A percentile compares a stretch with the other conserved stretches of the same genome.
Conservation (phyloP, 2,113 vertebrate genomes). For the Fulmarus glacialis region DNA sequence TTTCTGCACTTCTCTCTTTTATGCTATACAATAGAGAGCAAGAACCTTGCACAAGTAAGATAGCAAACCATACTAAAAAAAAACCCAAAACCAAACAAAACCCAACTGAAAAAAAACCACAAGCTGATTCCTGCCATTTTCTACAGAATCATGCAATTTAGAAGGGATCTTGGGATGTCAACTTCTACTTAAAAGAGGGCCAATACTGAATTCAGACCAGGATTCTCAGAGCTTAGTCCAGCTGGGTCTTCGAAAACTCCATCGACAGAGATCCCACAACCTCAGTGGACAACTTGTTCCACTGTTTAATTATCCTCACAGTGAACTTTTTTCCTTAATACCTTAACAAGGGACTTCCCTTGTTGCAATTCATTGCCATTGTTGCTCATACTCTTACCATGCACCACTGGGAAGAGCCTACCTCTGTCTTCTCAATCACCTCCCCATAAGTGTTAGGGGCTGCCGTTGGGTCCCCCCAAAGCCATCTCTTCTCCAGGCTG, state of each 20-base stretch:
- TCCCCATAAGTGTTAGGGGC: fast-evolving
- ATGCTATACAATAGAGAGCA: neutral
- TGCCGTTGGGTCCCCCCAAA: neutral
- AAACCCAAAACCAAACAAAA: too few relatives aligned
- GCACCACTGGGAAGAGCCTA: neutral
- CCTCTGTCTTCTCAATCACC: neutral
- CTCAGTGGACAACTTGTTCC: neutral
- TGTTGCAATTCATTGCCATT: neutral
- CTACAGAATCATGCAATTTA: neutral
- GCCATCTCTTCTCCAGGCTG: neutral
- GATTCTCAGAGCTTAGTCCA: neutral
- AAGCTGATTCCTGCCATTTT: neutral
- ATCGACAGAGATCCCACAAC: neutral
- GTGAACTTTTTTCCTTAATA: neutral
- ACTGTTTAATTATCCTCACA: neutral
- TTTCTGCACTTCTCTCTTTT: neutral
- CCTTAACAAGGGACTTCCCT: neutral
- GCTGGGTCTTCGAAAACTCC: neutral
- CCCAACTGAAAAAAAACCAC: neutral
- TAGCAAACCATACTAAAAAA: neutral
- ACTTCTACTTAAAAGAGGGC: neutral
- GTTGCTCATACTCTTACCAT: neutral
- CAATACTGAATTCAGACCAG: neutral
- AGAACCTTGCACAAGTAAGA: neutral
- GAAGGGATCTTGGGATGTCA: neutral